Evolutionary conservation across 2,888 invertebrate species (phyloP).

Genomic region (Cantharis flavilabris): DNA sequence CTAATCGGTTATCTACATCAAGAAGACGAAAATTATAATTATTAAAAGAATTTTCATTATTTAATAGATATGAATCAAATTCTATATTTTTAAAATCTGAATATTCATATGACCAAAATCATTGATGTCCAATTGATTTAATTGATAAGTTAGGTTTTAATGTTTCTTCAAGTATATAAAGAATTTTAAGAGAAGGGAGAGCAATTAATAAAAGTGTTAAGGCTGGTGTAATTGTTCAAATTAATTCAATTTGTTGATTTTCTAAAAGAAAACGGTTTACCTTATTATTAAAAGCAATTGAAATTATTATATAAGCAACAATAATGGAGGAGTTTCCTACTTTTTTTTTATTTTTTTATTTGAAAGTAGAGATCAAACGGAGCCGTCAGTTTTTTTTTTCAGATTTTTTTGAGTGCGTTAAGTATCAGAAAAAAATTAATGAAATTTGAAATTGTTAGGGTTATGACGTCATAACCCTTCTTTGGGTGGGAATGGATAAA

Average conservation of each 20-base stretch:
- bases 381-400: too few species aligned
- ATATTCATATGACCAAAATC: conserved; percentile 71
- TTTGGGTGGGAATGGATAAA: too few species aligned
- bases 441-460: too few species aligned
- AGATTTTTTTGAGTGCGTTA: too few species aligned
- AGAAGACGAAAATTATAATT: conserved; percentile 61
- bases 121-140: conserved; percentile 64
- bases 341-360: too few species aligned
- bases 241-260: conserved; percentile 66
- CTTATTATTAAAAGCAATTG: conserved; percentile 62
- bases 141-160: conserved; percentile 62
- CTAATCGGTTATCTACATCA: conserved; percentile 67
- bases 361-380: too few species aligned
- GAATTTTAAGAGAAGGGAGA: conserved; percentile 63
- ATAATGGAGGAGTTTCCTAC: too few species aligned
- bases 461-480: too few species aligned
- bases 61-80: conserved; percentile 68
- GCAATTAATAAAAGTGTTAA: conserved; percentile 67
- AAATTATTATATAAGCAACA: conserved; percentile 63
- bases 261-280: conserved; percentile 63
- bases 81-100: conserved; percentile 63
- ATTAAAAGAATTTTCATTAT: conserved; percentile 40
- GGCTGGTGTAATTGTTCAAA: conserved; percentile 67
- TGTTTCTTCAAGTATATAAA: conserved; percentile 67
- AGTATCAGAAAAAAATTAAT: too few species aligned